Base-by-base conservation (phyloP, 2,888 invertebrate genomes). In the Orthosia incerta region DNA sequence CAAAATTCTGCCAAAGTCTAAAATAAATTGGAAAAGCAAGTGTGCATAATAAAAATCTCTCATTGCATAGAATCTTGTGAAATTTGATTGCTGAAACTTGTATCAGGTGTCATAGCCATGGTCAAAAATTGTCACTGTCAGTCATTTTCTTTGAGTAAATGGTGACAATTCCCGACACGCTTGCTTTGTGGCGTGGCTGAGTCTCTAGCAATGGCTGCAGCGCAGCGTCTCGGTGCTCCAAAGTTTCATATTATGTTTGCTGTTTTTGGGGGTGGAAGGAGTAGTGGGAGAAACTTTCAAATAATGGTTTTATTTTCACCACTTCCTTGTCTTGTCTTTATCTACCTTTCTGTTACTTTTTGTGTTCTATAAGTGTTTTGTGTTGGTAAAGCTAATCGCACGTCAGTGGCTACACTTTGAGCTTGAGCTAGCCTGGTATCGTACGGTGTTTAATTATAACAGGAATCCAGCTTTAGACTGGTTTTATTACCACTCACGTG, bases 261-360 rank as follows among this genome's bases (percentile, higher is more conserved):
- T 13, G 48, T 50, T 62, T 63, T 20, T 3, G 18, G 12, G 18
- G 12, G 20, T 20, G 20, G 20, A 20, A 55, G 15, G 20, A 20
- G 18, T 39, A 31, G 5, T 56, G 15, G 11, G 26, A 45, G 20
- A 55, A 70, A 31, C 11, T 2, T n/a, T 63, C 20, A 11, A 18
- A 48, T 62, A 26, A 16, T 18, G 16, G 9, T 64, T 67, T 67
- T 4, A 1, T 9, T 31, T 39, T 39, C n/a, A 59, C n/a, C 59
- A n/a, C 39, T 59, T 39, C n/a, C 39, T n/a, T 59, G 57, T 59
- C 57, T 59, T 39, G 31, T 57, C 18, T 31, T 31, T 57, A n/a
- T 39, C 31, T 59, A n/a, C 31, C 2, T 18, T 57, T 57, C 57
- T 18, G 39, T 39, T 31, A 26, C 26, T 31, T 57, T 18, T 57